Conservation (phyloP, 2,888 invertebrate genomes). For the Tenthredo scrophulariae region DNA sequence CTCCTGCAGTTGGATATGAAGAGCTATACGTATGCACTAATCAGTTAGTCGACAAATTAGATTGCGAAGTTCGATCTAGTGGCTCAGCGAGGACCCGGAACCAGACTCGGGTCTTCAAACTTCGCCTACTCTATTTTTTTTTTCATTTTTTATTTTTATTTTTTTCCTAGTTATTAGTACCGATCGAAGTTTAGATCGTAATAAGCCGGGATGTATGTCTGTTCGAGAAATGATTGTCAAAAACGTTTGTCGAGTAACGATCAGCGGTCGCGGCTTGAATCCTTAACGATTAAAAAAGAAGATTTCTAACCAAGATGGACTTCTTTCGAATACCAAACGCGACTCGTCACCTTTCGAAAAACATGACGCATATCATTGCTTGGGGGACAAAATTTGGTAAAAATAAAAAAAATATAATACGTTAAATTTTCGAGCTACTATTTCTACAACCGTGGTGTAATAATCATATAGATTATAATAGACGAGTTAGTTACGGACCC, state of each 20-base stretch:
- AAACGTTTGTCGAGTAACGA: conserved; percentile 15
- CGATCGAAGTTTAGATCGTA: background rate
- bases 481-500: background rate
- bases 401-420: too few species aligned
- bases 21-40: background rate
- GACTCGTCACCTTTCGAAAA: conserved; percentile 8
- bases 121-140: background rate
- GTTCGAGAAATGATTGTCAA: conserved; percentile 13
- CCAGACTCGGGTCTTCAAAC: background rate
- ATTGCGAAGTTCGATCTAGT: background rate
- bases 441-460: background rate
- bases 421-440: background rate
- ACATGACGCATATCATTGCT: background rate
- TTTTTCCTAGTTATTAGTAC: background rate
- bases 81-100: background rate
- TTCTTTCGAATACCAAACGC: background rate
- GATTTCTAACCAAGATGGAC: conserved; percentile 11
- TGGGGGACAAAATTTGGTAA: too few species aligned
- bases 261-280: conserved; percentile 19
- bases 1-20: background rate
- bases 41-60: background rate
- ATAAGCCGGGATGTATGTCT: background rate
- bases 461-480: background rate
- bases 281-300: conserved; percentile 31
- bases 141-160: background rate